Evolutionary conservation across 2,113 vertebrate genomes (phyloP).

Genomic region (Hystrix brachyura): DNA sequence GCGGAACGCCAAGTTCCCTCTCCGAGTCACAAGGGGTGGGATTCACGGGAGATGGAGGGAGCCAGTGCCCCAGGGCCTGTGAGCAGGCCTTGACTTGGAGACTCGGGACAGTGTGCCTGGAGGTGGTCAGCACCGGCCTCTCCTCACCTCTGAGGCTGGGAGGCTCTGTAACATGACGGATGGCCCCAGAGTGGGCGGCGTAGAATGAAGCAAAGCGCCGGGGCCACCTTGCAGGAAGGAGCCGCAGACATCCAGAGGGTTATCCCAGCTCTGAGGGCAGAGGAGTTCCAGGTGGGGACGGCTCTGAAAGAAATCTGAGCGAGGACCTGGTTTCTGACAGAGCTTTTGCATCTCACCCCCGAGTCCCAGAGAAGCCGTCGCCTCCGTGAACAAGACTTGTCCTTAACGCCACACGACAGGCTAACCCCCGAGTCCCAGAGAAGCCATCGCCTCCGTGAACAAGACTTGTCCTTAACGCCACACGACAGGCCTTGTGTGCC

Average conservation of each 20-base stretch:
- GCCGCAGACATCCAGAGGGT: too few relatives aligned
- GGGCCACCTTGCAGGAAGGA: not conserved
- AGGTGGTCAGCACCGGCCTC: not conserved
- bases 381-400: too few relatives aligned
- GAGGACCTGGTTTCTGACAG: not conserved
- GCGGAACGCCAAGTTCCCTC: not conserved
- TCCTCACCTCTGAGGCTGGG: fast-evolving
- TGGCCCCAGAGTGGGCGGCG: fast-evolving
- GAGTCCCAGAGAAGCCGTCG: not conserved
- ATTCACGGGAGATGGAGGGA: not conserved
- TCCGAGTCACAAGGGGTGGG: not conserved
- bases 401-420: too few relatives aligned
- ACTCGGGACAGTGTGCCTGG: not conserved
- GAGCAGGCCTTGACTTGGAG: too few relatives aligned
- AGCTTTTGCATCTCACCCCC: not conserved
- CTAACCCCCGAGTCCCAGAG: not conserved
- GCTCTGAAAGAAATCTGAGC: not conserved
- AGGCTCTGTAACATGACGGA: not conserved
- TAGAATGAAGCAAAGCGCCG: fast-evolving
- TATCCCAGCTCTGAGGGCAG: too few relatives aligned
- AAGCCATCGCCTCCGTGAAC: too few relatives aligned
- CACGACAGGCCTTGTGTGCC: too few relatives aligned
- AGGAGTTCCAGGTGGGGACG: too few relatives aligned
- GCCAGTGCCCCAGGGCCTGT: fast-evolving
- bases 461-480: too few relatives aligned